These are phyloP conservation scores for Peromyscus leucopus DNA, from an alignment of 2,113 vertebrate genomes.

Conservation along the genomic window DNA sequence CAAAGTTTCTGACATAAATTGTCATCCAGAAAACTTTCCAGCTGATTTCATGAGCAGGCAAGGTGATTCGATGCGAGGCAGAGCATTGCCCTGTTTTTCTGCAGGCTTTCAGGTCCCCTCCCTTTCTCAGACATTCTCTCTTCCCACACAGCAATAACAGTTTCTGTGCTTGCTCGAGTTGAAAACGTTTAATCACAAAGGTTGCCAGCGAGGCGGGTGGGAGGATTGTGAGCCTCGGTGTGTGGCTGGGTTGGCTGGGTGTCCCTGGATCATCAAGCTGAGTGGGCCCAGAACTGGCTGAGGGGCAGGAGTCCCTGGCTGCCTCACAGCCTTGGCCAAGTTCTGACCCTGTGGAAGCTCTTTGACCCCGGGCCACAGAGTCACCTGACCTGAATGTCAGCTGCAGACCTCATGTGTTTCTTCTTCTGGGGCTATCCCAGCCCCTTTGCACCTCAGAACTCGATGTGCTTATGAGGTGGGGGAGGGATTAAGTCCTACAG, in stretches of 20 bases:
- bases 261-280: background rate
- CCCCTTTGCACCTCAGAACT: background rate
- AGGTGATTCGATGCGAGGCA: background rate
- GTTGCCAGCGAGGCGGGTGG: rapidly evolving
- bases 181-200: background rate
- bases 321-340: background rate
- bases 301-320: background rate
- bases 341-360: background rate
- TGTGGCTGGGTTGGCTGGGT: background rate
- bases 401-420: background rate
- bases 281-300: background rate
- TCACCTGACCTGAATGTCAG: background rate
- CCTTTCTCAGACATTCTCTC: no score
- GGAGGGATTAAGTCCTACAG: no score
- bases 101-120: background rate
- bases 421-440: background rate
- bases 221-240: background rate
- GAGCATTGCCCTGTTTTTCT: background rate
- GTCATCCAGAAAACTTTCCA: background rate
- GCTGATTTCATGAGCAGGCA: background rate
- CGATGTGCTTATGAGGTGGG: background rate
- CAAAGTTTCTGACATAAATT: background rate
- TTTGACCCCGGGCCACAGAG: background rate
- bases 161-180: background rate
- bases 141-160: background rate